phyloP scores from a whole-genome alignment of 2,797 vertebrate genomes.

The Pseudotriccus pelzelni region DNA sequence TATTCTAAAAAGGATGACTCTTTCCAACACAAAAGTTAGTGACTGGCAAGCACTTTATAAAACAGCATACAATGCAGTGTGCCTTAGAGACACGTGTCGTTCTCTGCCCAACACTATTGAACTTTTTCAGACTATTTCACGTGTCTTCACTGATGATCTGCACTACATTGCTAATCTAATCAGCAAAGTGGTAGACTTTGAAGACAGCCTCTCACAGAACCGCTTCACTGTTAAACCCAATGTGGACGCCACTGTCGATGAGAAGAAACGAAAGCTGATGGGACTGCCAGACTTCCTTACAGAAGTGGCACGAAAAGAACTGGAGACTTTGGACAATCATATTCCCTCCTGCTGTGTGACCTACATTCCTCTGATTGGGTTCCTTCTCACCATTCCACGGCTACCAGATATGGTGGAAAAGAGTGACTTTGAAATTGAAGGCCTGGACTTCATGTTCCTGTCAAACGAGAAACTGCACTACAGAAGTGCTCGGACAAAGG shows the following conservation, averaged over 20 bases:
- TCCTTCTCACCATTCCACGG: conserved; percentile 90
- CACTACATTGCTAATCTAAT: conserved; percentile 87
- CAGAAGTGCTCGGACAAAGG: conserved; percentile 89
- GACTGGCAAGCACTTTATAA: conserved; percentile 96
- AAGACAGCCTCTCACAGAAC: conserved; percentile 86
- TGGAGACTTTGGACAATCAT: conserved; percentile 84
- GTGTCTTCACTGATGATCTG: conserved; percentile 87
- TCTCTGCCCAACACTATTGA: conserved; percentile 85
- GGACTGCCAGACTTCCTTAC: conserved; percentile 93
- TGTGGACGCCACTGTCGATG: conserved; percentile 90
- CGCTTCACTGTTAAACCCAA: conserved; percentile 88
- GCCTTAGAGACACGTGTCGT: conserved; percentile 88
- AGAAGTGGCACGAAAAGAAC: conserved; percentile 88
- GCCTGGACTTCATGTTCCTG: conserved; percentile 96
- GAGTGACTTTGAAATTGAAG: conserved; percentile 90
- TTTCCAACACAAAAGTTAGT: conserved; percentile 88
- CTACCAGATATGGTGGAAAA: conserved; percentile 89
- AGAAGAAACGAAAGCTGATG: conserved; percentile 91
- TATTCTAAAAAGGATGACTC: conserved; percentile 90
- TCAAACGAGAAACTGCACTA: conserved; percentile 93
- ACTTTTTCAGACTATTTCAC: conserved; percentile 87
- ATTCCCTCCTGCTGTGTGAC: conserved; percentile 92
- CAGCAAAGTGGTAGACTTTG: conserved; percentile 95
- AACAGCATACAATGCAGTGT: conserved; percentile 89
- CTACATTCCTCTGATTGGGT: conserved; percentile 97